Evolutionary conservation across 2,113 vertebrate genomes (phyloP).

Genomic region (Xenopus laevis): DNA sequence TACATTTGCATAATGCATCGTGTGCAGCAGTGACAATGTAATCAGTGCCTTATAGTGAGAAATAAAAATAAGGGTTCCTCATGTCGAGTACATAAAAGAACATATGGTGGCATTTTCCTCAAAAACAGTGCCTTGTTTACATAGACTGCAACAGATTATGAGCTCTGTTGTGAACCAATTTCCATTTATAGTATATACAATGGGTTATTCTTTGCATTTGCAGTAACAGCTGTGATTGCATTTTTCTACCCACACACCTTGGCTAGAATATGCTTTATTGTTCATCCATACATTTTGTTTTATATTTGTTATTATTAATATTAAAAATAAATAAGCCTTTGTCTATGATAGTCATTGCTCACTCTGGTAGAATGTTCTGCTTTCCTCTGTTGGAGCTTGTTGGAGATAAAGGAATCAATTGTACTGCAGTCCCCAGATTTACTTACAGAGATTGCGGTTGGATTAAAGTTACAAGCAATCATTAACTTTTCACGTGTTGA

Average conservation of each 20-base stretch:
- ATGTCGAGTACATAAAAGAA: constrained; percentile 58
- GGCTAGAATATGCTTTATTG: background rate
- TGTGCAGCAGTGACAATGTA: constrained; percentile 54
- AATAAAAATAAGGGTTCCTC: constrained; percentile 48
- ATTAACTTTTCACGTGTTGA: constrained; percentile 3
- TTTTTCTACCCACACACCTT: constrained; percentile 39
- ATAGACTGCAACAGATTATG: constrained; percentile 56
- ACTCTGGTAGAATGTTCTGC: too few relatives aligned
- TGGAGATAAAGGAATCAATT: constrained; percentile 2
- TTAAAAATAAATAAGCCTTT: background rate
- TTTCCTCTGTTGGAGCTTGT: accelerated
- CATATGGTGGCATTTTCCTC: constrained; percentile 45
- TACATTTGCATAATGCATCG: constrained; percentile 52
- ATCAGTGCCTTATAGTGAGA: constrained; percentile 52
- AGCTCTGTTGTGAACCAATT: constrained; percentile 58
- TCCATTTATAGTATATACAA: constrained; percentile 59
- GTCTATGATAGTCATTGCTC: too few relatives aligned
- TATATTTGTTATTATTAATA: background rate
- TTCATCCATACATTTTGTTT: constrained; percentile 8
- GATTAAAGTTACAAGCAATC: constrained; percentile 28
- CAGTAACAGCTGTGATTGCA: constrained; percentile 53
- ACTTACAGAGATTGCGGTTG: background rate
- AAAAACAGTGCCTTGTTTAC: constrained; percentile 48
- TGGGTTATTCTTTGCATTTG: constrained; percentile 46
- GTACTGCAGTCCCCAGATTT: constrained; percentile 2